These are phyloP conservation scores for Enteromius viviparus DNA, from an alignment of 2,797 vertebrate species.

Conservation along the genomic window DNA sequence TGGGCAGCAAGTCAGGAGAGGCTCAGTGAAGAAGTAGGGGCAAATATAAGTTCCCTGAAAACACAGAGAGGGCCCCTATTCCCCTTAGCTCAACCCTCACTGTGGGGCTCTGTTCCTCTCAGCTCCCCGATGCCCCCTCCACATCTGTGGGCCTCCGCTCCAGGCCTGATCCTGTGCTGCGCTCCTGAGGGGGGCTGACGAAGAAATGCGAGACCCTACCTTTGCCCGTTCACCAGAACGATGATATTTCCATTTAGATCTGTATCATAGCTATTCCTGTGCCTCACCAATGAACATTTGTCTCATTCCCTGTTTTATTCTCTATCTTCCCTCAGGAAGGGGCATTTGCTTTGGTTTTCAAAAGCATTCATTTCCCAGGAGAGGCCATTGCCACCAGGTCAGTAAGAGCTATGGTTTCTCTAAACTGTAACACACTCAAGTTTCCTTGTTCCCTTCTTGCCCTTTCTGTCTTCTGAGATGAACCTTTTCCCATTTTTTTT, in stretches of 20 bases:
- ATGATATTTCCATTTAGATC: slow-evolving; percentile 25
- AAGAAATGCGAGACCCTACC: background rate
- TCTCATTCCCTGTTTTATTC: slow-evolving; percentile 17
- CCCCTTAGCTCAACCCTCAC: slow-evolving; percentile 32
- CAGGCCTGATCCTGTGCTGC: slow-evolving; percentile 25
- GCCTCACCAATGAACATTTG: background rate
- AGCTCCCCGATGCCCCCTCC: slow-evolving; percentile 24
- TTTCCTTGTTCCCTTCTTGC: slow-evolving; percentile 4
- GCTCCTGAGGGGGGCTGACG: background rate
- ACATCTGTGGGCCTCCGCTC: slow-evolving; percentile 35
- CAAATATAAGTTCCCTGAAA: slow-evolving; percentile 22
- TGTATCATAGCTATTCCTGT: slow-evolving; percentile 20
- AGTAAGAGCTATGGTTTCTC: slow-evolving; percentile 17
- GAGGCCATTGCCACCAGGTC: slow-evolving; percentile 93
- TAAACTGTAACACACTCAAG: slow-evolving; percentile 7
- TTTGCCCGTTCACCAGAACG: background rate
- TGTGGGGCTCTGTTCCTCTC: slow-evolving; percentile 52
- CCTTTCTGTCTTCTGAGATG: background rate
- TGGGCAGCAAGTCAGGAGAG: slow-evolving; percentile 31
- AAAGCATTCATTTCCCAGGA: slow-evolving; percentile 91
- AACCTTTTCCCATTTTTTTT: slow-evolving; percentile 15
- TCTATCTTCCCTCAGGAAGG: slow-evolving; percentile 82
- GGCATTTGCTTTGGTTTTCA: slow-evolving; percentile 93
- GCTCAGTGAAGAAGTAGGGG: slow-evolving; percentile 14
- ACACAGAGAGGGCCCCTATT: slow-evolving; percentile 43